Evolutionary conservation across 1,140 invertebrate genomes (phyloP).

Genomic region (Hylaeus volcanicus): DNA sequence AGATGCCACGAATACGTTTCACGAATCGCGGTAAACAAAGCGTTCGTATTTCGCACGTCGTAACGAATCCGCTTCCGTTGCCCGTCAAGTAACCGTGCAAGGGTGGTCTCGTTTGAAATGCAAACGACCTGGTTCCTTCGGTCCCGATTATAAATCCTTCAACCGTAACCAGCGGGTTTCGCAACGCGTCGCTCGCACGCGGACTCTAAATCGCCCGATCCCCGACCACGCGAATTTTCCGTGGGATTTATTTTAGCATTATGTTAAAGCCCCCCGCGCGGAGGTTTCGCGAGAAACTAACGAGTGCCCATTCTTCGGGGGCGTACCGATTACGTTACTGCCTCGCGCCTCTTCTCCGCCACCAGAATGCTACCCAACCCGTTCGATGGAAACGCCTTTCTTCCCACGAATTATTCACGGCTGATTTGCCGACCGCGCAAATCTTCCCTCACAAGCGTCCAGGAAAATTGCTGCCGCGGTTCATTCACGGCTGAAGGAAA

Average conservation of each 20-base stretch:
- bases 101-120: conserved; percentile 7
- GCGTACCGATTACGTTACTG: conserved; percentile 21
- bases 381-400: conserved; percentile 44
- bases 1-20: not conserved
- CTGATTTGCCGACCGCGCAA: conserved; percentile 52
- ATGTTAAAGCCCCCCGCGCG: conserved; percentile 9
- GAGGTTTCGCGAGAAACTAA: conserved; percentile 46
- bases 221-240: conserved; percentile 24
- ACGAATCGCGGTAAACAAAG: not conserved
- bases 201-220: conserved; percentile 40
- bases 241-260: conserved; percentile 41
- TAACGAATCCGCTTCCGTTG: not conserved
- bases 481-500: conserved; percentile 36
- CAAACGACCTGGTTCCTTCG: conserved; percentile 36
- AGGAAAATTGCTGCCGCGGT: conserved; percentile 41
- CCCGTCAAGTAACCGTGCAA: not conserved
- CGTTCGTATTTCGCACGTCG: not conserved
- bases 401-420: conserved; percentile 52
- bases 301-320: conserved; percentile 43
- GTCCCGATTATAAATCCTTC: conserved; percentile 43
- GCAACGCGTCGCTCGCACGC: conserved; percentile 34
- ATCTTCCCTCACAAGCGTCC: conserved; percentile 33
- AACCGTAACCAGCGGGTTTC: conserved; percentile 17
- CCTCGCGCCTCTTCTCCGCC: not conserved
- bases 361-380: conserved; percentile 29